phyloP scores from a whole-genome alignment of 2,888 invertebrate species.

The Ectemnius continuus region DNA sequence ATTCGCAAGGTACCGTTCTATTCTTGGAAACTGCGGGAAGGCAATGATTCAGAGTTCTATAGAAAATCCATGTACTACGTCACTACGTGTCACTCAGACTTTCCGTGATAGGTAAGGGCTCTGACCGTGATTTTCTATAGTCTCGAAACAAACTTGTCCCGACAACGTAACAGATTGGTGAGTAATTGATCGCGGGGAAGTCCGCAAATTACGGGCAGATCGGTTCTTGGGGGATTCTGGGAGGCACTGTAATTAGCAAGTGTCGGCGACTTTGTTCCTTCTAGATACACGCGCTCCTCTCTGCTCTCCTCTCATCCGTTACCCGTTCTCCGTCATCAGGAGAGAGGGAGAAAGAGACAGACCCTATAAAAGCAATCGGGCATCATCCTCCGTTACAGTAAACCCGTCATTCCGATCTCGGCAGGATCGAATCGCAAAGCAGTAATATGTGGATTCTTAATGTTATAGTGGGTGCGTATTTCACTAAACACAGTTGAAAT shows the following conservation, averaged over 20 bases:
- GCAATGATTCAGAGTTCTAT: not conserved
- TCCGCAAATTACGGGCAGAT: not conserved
- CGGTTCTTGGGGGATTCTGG: not conserved
- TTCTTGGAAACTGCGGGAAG: not conserved
- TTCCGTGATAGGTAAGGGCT: not conserved
- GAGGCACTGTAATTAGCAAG: not conserved
- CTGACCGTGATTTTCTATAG: not conserved
- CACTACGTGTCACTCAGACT: not conserved
- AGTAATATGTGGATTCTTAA: no score
- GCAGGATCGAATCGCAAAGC: not conserved
- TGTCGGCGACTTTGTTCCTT: not conserved
- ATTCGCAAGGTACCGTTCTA: no score
- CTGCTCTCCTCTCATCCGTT: conserved; percentile 1
- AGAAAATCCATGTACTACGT: not conserved
- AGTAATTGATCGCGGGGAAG: not conserved
- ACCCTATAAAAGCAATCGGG: conserved; percentile 47
- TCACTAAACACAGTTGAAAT: no score
- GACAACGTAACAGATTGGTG: not conserved
- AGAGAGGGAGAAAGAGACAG: not conserved
- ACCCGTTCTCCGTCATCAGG: no score
- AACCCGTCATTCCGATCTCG: conserved; percentile 16
- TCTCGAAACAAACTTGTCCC: not conserved
- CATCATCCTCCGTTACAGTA: conserved; percentile 22
- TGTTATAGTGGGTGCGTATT: no score
- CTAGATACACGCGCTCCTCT: not conserved